Evolutionary conservation across 2,888 invertebrate species (phyloP).

Genomic region (Incurvaria masculella): DNA sequence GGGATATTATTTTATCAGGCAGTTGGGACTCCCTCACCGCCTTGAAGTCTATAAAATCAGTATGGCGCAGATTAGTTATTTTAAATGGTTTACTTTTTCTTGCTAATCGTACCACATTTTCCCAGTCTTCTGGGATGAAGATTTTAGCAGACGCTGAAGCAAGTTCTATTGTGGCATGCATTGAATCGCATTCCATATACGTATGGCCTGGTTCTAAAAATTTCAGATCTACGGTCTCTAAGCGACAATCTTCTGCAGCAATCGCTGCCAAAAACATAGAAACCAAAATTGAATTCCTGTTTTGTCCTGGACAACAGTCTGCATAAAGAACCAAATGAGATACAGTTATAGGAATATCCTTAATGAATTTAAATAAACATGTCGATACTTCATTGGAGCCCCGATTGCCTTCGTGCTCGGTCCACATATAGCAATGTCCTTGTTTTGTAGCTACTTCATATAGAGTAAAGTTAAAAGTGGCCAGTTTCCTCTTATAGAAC

Average conservation of each 20-base stretch:
- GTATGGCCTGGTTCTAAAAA: slow-evolving; percentile 11
- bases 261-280: slow-evolving; percentile 5
- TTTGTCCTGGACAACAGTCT: slow-evolving; percentile 5
- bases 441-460: slow-evolving; percentile 12
- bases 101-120: background rate
- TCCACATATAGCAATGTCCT: slow-evolving; percentile 19
- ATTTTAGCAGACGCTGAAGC: slow-evolving; percentile 5
- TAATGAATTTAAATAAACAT: slow-evolving; percentile 7
- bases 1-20: background rate
- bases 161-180: slow-evolving; percentile 3
- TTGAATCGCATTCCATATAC: slow-evolving; percentile 9
- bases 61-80: background rate
- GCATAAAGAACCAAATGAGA: background rate
- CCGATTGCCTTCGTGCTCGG: slow-evolving; percentile 17
- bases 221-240: slow-evolving; percentile 8
- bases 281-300: slow-evolving; percentile 7
- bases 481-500: slow-evolving; percentile 16
- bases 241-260: background rate
- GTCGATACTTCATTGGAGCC: slow-evolving; percentile 19
- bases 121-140: slow-evolving; percentile 6
- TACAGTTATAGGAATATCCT: slow-evolving; percentile 3
- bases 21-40: background rate
- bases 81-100: background rate
- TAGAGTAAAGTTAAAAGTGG: slow-evolving; percentile 17
- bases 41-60: background rate